A percentile compares a stretch with the other conserved stretches of the same genome.
These are phyloP conservation scores for Campopleginae sp. DNA, from an alignment of 2,888 invertebrate genomes.

Conservation along the genomic window DNA sequence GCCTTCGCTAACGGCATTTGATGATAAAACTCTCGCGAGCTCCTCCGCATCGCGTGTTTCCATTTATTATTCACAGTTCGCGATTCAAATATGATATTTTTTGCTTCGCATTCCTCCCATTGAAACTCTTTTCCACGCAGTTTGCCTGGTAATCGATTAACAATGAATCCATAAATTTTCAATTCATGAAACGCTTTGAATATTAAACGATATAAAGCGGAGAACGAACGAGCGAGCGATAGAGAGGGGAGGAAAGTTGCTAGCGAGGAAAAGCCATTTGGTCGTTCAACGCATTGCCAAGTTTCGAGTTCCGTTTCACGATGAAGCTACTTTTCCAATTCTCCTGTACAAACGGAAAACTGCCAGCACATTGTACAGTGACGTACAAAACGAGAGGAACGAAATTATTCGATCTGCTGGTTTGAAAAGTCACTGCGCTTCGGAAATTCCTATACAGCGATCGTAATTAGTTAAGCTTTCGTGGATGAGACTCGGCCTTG, in stretches of 20 bases:
- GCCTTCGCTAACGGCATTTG: not conserved
- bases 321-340: slow-evolving; percentile 47
- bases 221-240: not conserved
- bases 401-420: no score
- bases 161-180: slow-evolving; percentile 55
- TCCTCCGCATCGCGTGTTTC: not conserved
- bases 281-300: slow-evolving; percentile 40
- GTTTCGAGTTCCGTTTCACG: slow-evolving; percentile 39
- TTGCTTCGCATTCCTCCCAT: not conserved
- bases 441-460: no score
- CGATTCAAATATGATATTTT: not conserved
- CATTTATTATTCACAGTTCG: not conserved
- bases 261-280: not conserved
- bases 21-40: not conserved
- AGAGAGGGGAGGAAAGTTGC: not conserved
- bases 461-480: no score
- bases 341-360: slow-evolving; percentile 4
- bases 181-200: slow-evolving; percentile 41
- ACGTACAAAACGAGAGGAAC: no score
- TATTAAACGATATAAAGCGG: slow-evolving; percentile 37
- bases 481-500: no score
- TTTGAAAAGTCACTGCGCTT: no score
- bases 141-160: slow-evolving; percentile 49
- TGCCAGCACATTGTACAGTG: not conserved
- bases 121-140: slow-evolving; percentile 9